A percentile compares a stretch with the other conserved stretches of the same genome.
Evolutionary conservation across 2,888 invertebrate genomes (phyloP).

Genomic region (Poecilus cupreus): DNA sequence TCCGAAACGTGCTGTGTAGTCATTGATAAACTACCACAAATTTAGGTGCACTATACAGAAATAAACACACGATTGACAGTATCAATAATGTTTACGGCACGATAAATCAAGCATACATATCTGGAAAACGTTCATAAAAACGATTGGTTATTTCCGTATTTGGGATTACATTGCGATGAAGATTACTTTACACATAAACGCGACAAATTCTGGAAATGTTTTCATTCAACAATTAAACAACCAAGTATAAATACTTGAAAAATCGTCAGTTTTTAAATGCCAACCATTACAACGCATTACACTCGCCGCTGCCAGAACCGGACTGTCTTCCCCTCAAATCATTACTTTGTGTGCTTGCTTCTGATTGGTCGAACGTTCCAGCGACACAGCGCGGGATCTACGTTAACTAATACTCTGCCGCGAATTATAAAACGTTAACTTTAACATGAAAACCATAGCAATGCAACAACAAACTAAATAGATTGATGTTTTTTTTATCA

Average conservation of each 20-base stretch:
- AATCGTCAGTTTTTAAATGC: slow-evolving; percentile 48
- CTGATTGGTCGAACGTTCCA: slow-evolving; percentile 18
- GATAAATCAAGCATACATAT: slow-evolving; percentile 30
- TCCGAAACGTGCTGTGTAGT: not conserved
- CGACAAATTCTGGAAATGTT: slow-evolving; percentile 41
- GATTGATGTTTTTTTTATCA: too few species aligned
- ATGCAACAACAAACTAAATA: too few species aligned
- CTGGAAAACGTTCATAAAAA: slow-evolving; percentile 21
- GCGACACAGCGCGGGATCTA: too few species aligned
- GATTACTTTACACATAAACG: slow-evolving; percentile 28
- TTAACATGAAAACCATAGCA: too few species aligned
- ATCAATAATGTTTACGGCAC: slow-evolving; percentile 51
- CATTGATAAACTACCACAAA: slow-evolving; percentile 7
- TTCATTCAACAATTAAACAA: slow-evolving; percentile 53
- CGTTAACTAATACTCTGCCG: too few species aligned
- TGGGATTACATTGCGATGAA: slow-evolving; percentile 42
- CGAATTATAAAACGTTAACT: too few species aligned
- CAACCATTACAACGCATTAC: slow-evolving; percentile 46
- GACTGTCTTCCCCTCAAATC: slow-evolving; percentile 55
- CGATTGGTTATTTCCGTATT: not conserved
- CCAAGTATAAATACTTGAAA: slow-evolving; percentile 21
- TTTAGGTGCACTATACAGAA: not conserved
- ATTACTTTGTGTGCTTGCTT: slow-evolving; percentile 47
- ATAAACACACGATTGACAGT: slow-evolving; percentile 19
- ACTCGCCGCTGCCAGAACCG: slow-evolving; percentile 47